Percentiles rank a stretch among this genome's conserved stretches.
These are phyloP conservation scores for Drosophila grimshawi DNA, from an alignment of 1,140 invertebrate genomes.

Conservation along the genomic window DNA sequence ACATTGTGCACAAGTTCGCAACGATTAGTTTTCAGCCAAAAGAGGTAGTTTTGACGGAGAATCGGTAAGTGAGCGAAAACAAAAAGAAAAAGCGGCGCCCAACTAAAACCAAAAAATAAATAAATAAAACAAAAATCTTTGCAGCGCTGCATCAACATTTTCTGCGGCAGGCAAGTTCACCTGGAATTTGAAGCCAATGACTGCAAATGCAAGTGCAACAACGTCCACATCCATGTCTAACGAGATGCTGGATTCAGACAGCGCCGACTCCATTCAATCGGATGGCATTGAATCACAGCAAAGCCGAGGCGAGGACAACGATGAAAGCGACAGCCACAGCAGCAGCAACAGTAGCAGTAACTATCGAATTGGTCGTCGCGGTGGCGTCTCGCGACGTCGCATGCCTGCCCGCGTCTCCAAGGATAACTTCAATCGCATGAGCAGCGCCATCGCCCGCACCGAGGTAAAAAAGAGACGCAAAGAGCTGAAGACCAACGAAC, in stretches of 20 bases:
- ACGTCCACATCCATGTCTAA: slow-evolving; percentile 22
- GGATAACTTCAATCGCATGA: slow-evolving; percentile 70
- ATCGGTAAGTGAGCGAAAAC: slow-evolving; percentile 33
- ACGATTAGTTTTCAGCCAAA: slow-evolving; percentile 66
- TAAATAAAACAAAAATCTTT: not conserved
- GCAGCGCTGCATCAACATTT: slow-evolving; percentile 29
- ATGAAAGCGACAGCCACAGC: slow-evolving; percentile 57
- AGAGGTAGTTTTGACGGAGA: slow-evolving; percentile 57
- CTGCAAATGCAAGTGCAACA: slow-evolving; percentile 7
- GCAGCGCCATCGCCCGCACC: slow-evolving; percentile 73
- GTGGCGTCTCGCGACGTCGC: slow-evolving; percentile 62
- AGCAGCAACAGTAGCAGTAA: slow-evolving; percentile 27
- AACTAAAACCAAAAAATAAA: not conserved
- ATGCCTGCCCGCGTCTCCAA: slow-evolving; percentile 69
- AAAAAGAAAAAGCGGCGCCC: not conserved
- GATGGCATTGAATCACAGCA: slow-evolving; percentile 58
- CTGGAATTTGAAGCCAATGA: slow-evolving; percentile 54
- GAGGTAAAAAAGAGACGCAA: slow-evolving; percentile 58
- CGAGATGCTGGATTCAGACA: slow-evolving; percentile 56
- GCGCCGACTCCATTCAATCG: slow-evolving; percentile 48
- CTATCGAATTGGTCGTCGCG: slow-evolving; percentile 26
- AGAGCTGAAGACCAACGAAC: slow-evolving; percentile 59
- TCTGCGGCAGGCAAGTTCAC: slow-evolving; percentile 23
- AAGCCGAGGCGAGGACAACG: slow-evolving; percentile 55
- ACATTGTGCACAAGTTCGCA: slow-evolving; percentile 70